These are phyloP conservation scores for Peucedramus taeniatus DNA, from an alignment of 2,113 vertebrate genomes.

Conservation along the genomic window DNA sequence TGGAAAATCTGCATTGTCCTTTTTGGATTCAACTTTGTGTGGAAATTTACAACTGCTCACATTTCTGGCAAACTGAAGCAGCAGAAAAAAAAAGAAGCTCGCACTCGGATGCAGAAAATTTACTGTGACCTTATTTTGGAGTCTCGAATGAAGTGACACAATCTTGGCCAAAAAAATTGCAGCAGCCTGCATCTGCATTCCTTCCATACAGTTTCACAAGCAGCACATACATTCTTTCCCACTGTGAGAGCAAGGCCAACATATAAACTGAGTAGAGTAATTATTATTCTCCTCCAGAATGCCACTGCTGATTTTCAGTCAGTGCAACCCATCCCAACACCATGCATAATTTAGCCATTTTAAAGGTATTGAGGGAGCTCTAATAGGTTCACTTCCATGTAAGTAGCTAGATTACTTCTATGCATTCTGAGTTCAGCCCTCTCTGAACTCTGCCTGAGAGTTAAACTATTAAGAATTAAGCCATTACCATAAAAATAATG, in stretches of 20 bases:
- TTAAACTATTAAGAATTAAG: neutral
- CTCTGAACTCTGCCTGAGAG: neutral
- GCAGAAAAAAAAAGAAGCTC: neutral
- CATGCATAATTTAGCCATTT: neutral
- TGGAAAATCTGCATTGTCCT: constrained; percentile 1
- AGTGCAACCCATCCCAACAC: neutral
- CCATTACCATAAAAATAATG: neutral
- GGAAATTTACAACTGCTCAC: neutral
- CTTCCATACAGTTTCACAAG: neutral
- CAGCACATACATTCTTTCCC: neutral
- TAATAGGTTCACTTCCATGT: neutral
- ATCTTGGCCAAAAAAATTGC: neutral
- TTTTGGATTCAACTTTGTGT: neutral
- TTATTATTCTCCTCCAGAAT: neutral
- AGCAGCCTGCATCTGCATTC: neutral
- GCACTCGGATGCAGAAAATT: neutral
- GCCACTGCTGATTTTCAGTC: neutral
- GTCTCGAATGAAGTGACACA: neutral
- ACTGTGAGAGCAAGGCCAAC: neutral
- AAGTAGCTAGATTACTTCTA: neutral
- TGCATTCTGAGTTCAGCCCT: neutral
- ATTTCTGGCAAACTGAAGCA: neutral
- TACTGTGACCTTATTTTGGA: neutral
- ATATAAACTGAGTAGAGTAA: neutral
- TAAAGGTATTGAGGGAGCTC: neutral